Evolutionary conservation across 2,113 vertebrate genomes (phyloP), one percentile per base, ranked within the genome.

Genomic region (Aegypius monachus): DNA sequence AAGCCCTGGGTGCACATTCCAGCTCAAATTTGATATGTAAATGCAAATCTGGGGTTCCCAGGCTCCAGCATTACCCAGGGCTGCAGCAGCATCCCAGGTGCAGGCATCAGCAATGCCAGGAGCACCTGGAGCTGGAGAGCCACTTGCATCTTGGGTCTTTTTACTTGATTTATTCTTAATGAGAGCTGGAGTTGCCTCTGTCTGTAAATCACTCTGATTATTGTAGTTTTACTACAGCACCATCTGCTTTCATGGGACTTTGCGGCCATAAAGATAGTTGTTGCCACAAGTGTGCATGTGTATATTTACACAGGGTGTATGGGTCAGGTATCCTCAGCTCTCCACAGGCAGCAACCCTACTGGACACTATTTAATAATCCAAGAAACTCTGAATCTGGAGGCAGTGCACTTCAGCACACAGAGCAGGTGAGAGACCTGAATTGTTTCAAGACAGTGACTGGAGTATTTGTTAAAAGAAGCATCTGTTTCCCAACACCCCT

Each of bases 141-240:
- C 3, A 3, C 34, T 59, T 86, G 26, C 32, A 36, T 82, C 56
- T 79, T 63, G 56, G 22, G 56, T 59, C 6, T 90, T 79, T 81
- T 84, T 77, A 75, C 31, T 91, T 70, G 21, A 58, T 72, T 90
- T 80, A 67, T 92, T 94, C 83, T 90, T 88, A 88, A 92, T 92
- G 74, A 93, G 48, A 95, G 16, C 26, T 68, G 71, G 23, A 79
- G 66, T 43, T 93, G 70, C 66, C 23, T 65, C 23, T 80, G 36
- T 94, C 29, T 72, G 48, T 87, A 95, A 92, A 94, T 87, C 56
- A 71, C 43, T 66, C 59, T 72, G 78, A 80, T 95, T 71, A 68
- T 47, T 50, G 81, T 79, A 36, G n/a, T 50, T 93, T 93, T 82
- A 79, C 79, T 90, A 72, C 34, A 79, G 55, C 66, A 93, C 66